Evolutionary conservation across 2,888 invertebrate species (phyloP).

Genomic region (Platerodrilus igneus): DNA sequence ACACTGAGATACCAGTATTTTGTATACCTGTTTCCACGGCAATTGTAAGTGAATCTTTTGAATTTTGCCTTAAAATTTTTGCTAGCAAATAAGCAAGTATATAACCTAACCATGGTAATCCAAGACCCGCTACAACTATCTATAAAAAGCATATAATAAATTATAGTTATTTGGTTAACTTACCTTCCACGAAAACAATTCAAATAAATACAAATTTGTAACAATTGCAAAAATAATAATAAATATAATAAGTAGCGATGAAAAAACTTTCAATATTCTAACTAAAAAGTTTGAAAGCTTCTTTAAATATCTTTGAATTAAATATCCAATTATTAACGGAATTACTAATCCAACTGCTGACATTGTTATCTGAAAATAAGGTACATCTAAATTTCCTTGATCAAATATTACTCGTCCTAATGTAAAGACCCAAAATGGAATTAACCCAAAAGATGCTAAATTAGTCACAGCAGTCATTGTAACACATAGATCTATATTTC

Average conservation of each 20-base stretch:
- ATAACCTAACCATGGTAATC: conserved; percentile 81
- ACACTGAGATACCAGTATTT: conserved; percentile 89
- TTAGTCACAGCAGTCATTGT: conserved; percentile 89
- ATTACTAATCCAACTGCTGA: conserved; percentile 73
- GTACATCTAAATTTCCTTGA: conserved; percentile 67
- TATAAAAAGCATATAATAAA: conserved; percentile 41
- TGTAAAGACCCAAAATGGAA: conserved; percentile 89
- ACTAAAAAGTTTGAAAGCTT: conserved; percentile 66
- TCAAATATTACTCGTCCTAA: conserved; percentile 66
- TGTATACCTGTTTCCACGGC: conserved; percentile 91
- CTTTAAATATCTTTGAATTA: conserved; percentile 65
- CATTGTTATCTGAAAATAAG: conserved; percentile 69
- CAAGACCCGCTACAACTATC: conserved; percentile 76
- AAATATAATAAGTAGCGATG: conserved; percentile 71
- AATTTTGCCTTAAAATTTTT: conserved; percentile 56
- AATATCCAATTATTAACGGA: conserved; percentile 66
- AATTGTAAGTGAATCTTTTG: conserved; percentile 75
- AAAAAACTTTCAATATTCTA: conserved; percentile 79
- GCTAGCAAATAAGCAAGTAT: conserved; percentile 63
- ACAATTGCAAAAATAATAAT: conserved; percentile 82
- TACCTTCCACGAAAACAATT: conserved; percentile 84
- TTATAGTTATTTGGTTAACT: conserved; percentile 34
- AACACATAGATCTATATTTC: conserved; percentile 88
- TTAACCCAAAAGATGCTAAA: conserved; percentile 80
- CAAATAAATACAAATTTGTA: conserved; percentile 85